Base-by-base conservation (phyloP, 2,888 invertebrate genomes). In the Lithophane ornitopus region DNA sequence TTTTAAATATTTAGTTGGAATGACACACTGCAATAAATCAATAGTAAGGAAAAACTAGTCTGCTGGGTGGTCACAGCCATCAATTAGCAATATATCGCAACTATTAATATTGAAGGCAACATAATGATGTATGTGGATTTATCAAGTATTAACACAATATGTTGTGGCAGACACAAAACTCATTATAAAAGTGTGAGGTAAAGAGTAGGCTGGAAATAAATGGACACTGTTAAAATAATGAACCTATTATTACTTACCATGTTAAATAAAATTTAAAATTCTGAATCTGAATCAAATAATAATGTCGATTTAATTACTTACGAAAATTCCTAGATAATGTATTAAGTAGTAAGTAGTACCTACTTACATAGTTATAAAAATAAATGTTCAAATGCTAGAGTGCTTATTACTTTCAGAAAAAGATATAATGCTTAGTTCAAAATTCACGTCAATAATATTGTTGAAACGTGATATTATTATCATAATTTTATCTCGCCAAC, bases 1-100 rank as follows among this genome's bases (percentile, higher is more conserved):
- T 41, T 41, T 41, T 58, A 34, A 34, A 16, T 46, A 46, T 56
- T 79, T 58, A 66, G 14, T 70, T 8, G 0, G 8, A 80, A 65
- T 75, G 68, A 82, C 22, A 76, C 67, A 70, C 34, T 56, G 61
- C 39, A 62, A 63, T 66, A 69, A 84, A 80, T 76, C 46, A 68
- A 46, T 11, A n/a, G 34, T 41, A 26, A 81, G 34, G 70, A 70
- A 80, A 69, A 77, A 59, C 70, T 73, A 3, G 67, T 70, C 66
- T 59, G 44, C 46, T 77, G 61, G 22, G 63, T 77, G 44, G 67
- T 68, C 63, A 85, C 39, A 11, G 67, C 73, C 74, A 73, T 73
- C 59, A 83, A 61, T 83, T 81, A 72, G 41, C 19, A 70, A 26
- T 49, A 81, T 59, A 52, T 67, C n/a, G 56, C 12, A 59, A 67